phyloP scores from a whole-genome alignment of 1,140 invertebrate genomes.

The Pseudomyrmex concolor region DNA sequence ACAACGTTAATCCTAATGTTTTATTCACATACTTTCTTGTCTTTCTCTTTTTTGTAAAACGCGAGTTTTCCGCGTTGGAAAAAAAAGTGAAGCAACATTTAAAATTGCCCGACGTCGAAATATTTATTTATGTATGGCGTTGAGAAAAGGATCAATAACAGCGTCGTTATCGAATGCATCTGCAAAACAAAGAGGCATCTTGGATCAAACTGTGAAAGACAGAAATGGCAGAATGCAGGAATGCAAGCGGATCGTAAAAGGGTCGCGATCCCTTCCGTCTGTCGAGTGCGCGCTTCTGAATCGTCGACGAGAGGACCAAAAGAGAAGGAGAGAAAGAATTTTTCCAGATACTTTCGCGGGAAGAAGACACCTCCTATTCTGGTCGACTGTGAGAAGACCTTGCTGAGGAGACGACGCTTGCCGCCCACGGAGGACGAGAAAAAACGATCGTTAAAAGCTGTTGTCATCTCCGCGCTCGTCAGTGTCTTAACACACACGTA shows the following conservation, averaged over 20 bases:
- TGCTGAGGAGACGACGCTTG: slow-evolving; percentile 47
- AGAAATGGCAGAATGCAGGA: slow-evolving; percentile 32
- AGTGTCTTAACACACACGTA: not conserved
- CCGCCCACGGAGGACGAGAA: slow-evolving; percentile 11
- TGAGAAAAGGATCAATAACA: slow-evolving; percentile 5
- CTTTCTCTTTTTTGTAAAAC: not conserved
- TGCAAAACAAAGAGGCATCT: not conserved
- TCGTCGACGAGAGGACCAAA: not conserved
- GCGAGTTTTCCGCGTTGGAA: not conserved
- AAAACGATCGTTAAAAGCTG: slow-evolving; percentile 60
- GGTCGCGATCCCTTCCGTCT: slow-evolving; percentile 48
- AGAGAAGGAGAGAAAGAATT: slow-evolving; percentile 46
- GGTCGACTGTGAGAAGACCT: slow-evolving; percentile 26
- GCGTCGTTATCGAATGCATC: slow-evolving; percentile 1
- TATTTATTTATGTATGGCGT: not conserved
- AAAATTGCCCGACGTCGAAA: not conserved
- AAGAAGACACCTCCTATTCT: slow-evolving; percentile 43
- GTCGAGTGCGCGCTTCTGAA: slow-evolving; percentile 25
- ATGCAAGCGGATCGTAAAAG: slow-evolving; percentile 42
- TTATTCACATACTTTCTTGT: slow-evolving; percentile 22
- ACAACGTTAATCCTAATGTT: slow-evolving; percentile 30
- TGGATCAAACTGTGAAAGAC: slow-evolving; percentile 37
- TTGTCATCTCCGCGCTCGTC: slow-evolving; percentile 23
- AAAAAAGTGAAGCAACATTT: slow-evolving; percentile 9
- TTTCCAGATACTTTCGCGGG: slow-evolving; percentile 47